Percentiles rank a stretch among this genome's conserved stretches.
Conservation (phyloP, 2,888 invertebrate species). For the Tuberolachnus salignus region DNA sequence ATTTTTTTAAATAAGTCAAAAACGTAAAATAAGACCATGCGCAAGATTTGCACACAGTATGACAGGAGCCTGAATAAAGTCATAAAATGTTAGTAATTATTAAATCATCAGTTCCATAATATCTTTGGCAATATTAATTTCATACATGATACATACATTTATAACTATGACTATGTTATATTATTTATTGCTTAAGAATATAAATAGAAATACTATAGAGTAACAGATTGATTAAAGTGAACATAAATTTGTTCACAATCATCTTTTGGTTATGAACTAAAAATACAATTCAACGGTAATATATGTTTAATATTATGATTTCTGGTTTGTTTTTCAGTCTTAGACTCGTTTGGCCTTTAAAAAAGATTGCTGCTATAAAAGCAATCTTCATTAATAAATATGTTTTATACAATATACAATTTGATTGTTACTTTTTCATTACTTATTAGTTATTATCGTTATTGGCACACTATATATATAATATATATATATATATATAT, state of each 20-base stretch:
- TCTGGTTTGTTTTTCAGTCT: slow-evolving; percentile 43
- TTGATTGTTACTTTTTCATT: slow-evolving; percentile 45
- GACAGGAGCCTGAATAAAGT: slow-evolving; percentile 1
- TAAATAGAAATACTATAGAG: slow-evolving; percentile 36
- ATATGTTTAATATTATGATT: slow-evolving; percentile 17
- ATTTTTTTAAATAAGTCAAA: slow-evolving; percentile 1
- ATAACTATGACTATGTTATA: slow-evolving; percentile 36
- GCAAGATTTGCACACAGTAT: slow-evolving; percentile 6
- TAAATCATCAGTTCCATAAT: slow-evolving; percentile 40
- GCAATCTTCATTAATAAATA: slow-evolving; percentile 32
- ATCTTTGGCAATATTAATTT: slow-evolving; percentile 52
- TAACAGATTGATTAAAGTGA: not conserved
- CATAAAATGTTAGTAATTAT: slow-evolving; percentile 4
- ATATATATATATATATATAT: slow-evolving; percentile 22
- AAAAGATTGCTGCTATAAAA: slow-evolving; percentile 27
- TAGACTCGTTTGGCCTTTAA: slow-evolving; percentile 48
- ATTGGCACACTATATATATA: slow-evolving; percentile 45
- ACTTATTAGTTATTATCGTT: slow-evolving; percentile 25
- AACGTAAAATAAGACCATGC: slow-evolving; percentile 20
- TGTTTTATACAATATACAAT: slow-evolving; percentile 28
- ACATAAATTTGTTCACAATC: slow-evolving; percentile 3
- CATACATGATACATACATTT: slow-evolving; percentile 17
- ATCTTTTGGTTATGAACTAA: slow-evolving; percentile 29
- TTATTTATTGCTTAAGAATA: slow-evolving; percentile 43
- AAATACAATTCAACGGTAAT: slow-evolving; percentile 42